Conservation (phyloP, 2,797 vertebrate species). For the Hipposideros larvatus region DNA sequence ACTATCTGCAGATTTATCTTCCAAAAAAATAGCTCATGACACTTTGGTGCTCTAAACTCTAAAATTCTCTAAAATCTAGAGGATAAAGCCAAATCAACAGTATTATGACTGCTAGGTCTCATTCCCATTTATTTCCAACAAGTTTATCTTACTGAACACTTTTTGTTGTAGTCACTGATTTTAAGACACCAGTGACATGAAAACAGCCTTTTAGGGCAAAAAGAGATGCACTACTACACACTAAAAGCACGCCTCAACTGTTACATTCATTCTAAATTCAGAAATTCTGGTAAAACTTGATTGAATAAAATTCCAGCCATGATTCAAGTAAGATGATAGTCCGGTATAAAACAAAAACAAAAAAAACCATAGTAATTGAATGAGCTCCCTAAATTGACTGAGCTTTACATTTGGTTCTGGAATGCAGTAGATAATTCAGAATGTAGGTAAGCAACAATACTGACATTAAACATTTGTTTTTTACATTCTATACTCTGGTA, state of each 20-base stretch:
- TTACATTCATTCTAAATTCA: neutral
- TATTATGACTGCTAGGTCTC: neutral
- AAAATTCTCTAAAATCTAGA: slow-evolving; percentile 16
- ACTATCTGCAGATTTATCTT: neutral
- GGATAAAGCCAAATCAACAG: neutral
- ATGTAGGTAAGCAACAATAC: neutral
- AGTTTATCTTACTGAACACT: neutral
- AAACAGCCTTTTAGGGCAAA: neutral
- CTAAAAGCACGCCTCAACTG: neutral
- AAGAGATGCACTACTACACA: neutral
- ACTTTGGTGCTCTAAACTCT: neutral
- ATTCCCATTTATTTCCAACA: neutral
- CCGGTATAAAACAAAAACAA: neutral
- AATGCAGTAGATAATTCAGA: neutral
- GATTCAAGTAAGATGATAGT: neutral
- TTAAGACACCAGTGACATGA: slow-evolving; percentile 1
- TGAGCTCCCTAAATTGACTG: neutral
- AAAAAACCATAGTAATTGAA: neutral
- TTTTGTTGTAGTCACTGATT: neutral
- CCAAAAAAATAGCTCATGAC: neutral
- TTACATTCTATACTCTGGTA: neutral
- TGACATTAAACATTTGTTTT: neutral
- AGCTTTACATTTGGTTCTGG: neutral
- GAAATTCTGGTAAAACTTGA: neutral
- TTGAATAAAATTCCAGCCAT: neutral